Percentiles rank a stretch among this genome's conserved stretches.
Conservation (phyloP, 2,797 vertebrate species). For the Ispidina picta region DNA sequence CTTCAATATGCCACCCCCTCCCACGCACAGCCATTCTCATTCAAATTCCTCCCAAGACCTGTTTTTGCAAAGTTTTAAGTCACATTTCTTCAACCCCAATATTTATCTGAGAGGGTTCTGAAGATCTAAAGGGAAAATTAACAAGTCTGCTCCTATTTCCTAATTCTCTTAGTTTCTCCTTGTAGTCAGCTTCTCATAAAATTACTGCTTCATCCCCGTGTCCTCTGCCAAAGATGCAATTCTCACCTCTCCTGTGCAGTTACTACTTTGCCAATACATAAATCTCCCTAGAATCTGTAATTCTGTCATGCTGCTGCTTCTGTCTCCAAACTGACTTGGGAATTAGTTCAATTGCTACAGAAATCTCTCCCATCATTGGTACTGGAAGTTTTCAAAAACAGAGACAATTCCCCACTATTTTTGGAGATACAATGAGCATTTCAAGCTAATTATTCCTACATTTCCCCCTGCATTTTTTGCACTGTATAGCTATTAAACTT, state of each 20-base stretch:
- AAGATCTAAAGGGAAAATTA: not conserved
- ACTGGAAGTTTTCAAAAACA: not conserved
- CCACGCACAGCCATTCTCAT: not conserved
- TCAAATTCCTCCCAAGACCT: slow-evolving; percentile 22
- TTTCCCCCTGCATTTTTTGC: not conserved
- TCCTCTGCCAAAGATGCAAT: not conserved
- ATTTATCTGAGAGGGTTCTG: not conserved
- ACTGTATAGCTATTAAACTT: not conserved
- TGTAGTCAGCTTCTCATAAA: not conserved
- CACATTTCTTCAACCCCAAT: not conserved
- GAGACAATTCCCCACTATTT: not conserved
- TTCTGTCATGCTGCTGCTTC: not conserved
- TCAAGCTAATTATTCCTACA: not conserved
- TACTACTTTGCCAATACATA: not conserved
- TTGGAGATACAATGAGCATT: not conserved
- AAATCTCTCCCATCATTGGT: not conserved
- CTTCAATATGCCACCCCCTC: slow-evolving; percentile 32
- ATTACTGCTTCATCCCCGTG: not conserved
- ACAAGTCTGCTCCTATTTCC: not conserved
- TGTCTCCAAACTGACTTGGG: not conserved
- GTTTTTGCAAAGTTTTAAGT: not conserved
- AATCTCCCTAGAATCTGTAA: not conserved
- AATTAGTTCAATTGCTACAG: not conserved
- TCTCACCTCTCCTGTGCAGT: not conserved
- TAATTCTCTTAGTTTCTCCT: not conserved